Evolutionary conservation across 2,113 vertebrate genomes (phyloP).

Genomic region (Carettochelys insculpta): DNA sequence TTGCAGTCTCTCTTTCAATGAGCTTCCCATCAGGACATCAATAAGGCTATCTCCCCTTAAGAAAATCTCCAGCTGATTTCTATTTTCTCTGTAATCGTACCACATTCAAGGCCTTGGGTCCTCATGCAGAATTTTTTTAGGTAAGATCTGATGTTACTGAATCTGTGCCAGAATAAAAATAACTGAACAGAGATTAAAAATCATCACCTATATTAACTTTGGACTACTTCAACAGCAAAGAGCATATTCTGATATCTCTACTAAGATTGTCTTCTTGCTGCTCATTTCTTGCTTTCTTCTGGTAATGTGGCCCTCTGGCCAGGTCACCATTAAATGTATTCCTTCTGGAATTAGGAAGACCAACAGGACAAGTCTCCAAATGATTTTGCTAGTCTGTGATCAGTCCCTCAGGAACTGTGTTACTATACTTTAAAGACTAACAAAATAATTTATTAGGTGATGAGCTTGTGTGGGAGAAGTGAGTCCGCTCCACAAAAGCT

Average conservation of each 20-base stretch:
- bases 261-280: neutral
- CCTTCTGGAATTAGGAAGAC: neutral
- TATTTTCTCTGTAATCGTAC: neutral
- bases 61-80: neutral
- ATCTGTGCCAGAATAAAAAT: neutral
- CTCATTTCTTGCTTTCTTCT: neutral
- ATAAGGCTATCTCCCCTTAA: neutral
- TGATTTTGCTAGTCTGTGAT: neutral
- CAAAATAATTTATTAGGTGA: too few species aligned
- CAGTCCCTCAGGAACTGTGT: too few species aligned
- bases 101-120: neutral
- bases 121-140: neutral
- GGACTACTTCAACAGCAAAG: neutral
- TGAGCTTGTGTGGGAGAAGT: too few species aligned
- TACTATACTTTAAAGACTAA: too few species aligned
- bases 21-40: too few species aligned
- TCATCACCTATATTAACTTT: neutral
- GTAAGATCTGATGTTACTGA: fast-evolving
- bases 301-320: neutral
- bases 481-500: too few species aligned
- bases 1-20: neutral
- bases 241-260: neutral
- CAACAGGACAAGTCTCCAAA: neutral
- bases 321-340: neutral
- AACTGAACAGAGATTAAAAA: neutral